A percentile compares a stretch with the other conserved stretches of the same genome.
These are phyloP conservation scores for Melinaea marsaeus DNA, from an alignment of 2,888 invertebrate genomes.

Conservation along the genomic window DNA sequence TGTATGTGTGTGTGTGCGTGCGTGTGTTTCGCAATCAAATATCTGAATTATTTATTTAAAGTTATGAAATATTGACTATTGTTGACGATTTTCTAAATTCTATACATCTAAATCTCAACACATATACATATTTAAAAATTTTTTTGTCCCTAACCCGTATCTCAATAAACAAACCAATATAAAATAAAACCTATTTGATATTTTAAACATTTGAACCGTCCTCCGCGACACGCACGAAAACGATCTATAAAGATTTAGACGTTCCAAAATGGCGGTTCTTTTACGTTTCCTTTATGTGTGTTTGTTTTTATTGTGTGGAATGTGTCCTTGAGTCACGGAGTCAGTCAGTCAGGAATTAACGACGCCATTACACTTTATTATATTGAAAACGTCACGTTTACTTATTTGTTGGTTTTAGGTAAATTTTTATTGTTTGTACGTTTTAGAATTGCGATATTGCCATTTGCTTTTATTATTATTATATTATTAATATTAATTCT, in stretches of 20 bases:
- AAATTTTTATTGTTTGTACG: neutral
- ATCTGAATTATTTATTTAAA: no score
- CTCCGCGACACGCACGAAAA: conserved; percentile 68
- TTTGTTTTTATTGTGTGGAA: conserved; percentile 73
- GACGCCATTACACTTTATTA: conserved; percentile 11
- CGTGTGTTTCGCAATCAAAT: no score
- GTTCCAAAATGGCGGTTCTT: conserved; percentile 51
- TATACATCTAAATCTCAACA: no score
- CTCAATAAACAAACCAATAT: no score
- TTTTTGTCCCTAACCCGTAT: no score
- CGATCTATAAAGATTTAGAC: conserved; percentile 72
- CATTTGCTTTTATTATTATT: no score
- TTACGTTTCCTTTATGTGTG: conserved; percentile 42
- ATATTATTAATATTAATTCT: no score
- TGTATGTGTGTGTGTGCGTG: no score
- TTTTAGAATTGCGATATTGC: no score
- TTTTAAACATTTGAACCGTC: conserved; percentile 44
- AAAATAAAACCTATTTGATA: conserved; percentile 46
- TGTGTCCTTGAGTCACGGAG: conserved; percentile 69
- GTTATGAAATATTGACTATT: no score
- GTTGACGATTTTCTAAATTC: no score
- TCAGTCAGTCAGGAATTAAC: conserved; percentile 52
- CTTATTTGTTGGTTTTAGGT: conserved; percentile 27
- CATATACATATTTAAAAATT: no score
- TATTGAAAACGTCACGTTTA: conserved; percentile 14